A percentile compares a stretch with the other conserved stretches of the same genome.
These are phyloP conservation scores for Malurus leucopterus DNA, from an alignment of 2,797 vertebrate species.

Conservation along the genomic window DNA sequence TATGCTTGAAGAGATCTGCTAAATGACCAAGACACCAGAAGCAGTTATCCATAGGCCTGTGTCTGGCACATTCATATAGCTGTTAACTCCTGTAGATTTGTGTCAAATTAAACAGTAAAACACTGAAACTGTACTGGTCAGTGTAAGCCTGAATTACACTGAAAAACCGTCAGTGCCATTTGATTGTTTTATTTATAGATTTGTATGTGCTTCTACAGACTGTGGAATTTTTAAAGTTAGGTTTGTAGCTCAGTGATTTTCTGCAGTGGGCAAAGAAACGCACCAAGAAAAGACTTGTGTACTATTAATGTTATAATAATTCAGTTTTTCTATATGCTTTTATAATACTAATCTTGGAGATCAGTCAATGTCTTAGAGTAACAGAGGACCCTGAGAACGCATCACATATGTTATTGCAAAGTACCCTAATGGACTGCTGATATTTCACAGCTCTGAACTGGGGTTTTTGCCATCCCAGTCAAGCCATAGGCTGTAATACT, in stretches of 20 bases:
- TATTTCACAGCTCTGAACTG: background rate
- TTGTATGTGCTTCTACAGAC: background rate
- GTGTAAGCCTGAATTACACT: background rate
- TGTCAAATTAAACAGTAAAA: background rate
- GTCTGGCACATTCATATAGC: background rate
- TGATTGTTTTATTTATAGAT: background rate
- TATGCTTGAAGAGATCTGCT: background rate
- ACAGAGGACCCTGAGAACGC: background rate
- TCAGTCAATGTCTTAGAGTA: background rate
- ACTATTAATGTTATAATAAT: background rate
- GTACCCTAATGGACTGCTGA: background rate
- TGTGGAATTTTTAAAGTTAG: background rate
- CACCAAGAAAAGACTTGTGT: background rate
- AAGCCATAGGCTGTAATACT: background rate
- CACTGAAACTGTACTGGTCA: background rate
- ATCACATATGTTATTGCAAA: background rate
- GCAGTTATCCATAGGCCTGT: background rate
- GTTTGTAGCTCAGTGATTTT: background rate
- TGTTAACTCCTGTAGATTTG: background rate
- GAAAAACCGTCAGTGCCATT: background rate
- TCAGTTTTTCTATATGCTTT: background rate
- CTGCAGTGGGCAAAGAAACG: background rate
- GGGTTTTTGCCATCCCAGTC: rapidly evolving
- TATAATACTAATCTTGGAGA: background rate
- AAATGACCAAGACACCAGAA: background rate